A percentile compares a stretch with the other conserved stretches of the same genome.
These are phyloP conservation scores for Danio tinwini DNA, from an alignment of 2,797 vertebrate species.

Conservation along the genomic window DNA sequence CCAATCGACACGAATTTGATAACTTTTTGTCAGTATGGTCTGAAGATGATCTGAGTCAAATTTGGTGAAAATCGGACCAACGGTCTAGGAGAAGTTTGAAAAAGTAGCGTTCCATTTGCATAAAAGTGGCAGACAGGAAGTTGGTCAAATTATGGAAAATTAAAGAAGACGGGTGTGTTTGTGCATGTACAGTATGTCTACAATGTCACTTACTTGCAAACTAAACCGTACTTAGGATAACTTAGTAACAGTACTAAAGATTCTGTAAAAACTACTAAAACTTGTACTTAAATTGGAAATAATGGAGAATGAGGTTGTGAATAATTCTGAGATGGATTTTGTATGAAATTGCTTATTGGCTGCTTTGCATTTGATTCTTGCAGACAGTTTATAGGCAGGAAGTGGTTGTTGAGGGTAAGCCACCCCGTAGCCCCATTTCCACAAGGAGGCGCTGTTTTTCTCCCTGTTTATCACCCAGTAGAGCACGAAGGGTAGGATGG, in stretches of 20 bases:
- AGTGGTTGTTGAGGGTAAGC: conserved; percentile 89
- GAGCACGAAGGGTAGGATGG: conserved; percentile 93
- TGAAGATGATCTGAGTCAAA: too few relatives aligned
- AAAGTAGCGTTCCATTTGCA: too few relatives aligned
- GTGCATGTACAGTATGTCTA: conserved; percentile 22
- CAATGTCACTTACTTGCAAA: not conserved
- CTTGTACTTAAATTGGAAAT: conserved; percentile 11
- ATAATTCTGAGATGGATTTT: not conserved
- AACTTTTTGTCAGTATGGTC: too few relatives aligned
- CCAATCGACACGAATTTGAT: too few relatives aligned
- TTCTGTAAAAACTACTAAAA: conserved; percentile 22
- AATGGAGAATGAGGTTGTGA: conserved; percentile 10
- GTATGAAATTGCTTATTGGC: conserved; percentile 37
- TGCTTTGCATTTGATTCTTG: conserved; percentile 84
- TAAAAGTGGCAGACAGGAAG: too few relatives aligned
- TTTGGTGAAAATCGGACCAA: too few relatives aligned
- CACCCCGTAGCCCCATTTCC: conserved; percentile 95
- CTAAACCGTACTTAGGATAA: not conserved
- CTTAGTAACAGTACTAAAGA: not conserved
- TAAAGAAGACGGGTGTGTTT: conserved; percentile 15
- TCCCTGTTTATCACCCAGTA: conserved; percentile 83
- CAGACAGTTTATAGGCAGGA: conserved; percentile 87
- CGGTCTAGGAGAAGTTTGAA: too few relatives aligned
- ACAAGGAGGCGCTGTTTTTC: conserved; percentile 86
- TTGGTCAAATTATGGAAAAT: too few relatives aligned